These are phyloP conservation scores for Zootoca vivipara DNA, from an alignment of 2,113 vertebrate species.

Conservation along the genomic window DNA sequence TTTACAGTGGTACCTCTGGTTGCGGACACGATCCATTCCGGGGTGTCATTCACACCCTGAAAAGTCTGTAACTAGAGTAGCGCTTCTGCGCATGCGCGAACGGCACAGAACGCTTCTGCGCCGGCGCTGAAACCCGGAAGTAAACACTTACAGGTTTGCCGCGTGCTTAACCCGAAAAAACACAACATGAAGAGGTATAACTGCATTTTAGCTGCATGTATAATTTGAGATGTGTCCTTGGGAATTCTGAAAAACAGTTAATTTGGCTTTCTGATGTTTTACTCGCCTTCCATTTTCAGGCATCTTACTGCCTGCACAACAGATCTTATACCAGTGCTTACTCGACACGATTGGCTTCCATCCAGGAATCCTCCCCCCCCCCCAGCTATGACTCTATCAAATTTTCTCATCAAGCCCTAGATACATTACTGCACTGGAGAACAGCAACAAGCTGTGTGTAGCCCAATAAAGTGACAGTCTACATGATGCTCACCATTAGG, in stretches of 20 bases:
- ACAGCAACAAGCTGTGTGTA: not conserved
- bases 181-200: no score
- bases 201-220: not conserved
- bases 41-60: no score
- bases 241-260: not conserved
- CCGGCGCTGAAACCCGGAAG: no score
- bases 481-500: not conserved
- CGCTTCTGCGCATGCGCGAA: no score
- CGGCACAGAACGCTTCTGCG: no score
- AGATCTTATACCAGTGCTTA: not conserved
- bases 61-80: no score
- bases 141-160: no score
- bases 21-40: no score
- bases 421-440: not conserved
- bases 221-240: not conserved
- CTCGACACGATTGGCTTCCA: no score
- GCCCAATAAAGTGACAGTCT: not conserved
- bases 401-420: not conserved
- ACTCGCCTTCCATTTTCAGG: not conserved
- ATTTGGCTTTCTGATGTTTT: not conserved
- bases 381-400: not conserved
- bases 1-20: no score
- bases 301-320: not conserved
- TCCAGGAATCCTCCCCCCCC: not conserved
- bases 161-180: no score